Base-by-base conservation (phyloP, 2,888 invertebrate species). In the Drosophila yooni region DNA sequence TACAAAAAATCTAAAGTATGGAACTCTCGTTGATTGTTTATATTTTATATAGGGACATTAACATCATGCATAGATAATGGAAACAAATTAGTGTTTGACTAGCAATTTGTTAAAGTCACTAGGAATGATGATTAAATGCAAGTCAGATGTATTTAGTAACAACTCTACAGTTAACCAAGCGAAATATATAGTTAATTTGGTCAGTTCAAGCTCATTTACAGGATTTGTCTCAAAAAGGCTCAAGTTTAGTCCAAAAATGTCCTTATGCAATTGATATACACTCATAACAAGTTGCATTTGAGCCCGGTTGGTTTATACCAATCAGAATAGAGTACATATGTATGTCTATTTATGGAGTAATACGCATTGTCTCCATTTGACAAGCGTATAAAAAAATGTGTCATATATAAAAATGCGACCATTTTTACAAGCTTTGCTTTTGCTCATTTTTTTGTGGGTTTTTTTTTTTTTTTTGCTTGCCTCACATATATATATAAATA, bases 341-440 rank as follows among this genome's bases (percentile, higher is more conserved):
- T 21, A 15, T 15, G 21, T 25, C 21, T 15, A 15, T 46, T 46
- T 46, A 15, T 15, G 46, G 43, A 43, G 43, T 21, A 15, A 25
- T 21, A 15, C 46, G 46, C 11, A n/a, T 6, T 40, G n/a, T 15
- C 21, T 21, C 21, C 21, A 25, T 25, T 46, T 4, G 46, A 25
- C 46, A 25, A 25, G 8, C 46, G 15, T 25, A 46, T 46, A 7
- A 15, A 21, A 21, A 46, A 46, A 46, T 46, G 46, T 46, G 46
- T 15, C 46, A 46, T 46, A 25, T 21, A 25, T 15, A 1, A 46
- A 46, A 46, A 25, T 46, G 21, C 21, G 15, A 46, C 15, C 46
- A 46, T 25, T 46, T 46, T 46, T 25, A 46, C 46, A 46, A 46
- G 46, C 46, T 46, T 46, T 46, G 46, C 21, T 46, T 46, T 46